These are phyloP conservation scores for Reinhardtius hippoglossoides DNA, from an alignment of 2,113 vertebrate genomes.

Conservation along the genomic window DNA sequence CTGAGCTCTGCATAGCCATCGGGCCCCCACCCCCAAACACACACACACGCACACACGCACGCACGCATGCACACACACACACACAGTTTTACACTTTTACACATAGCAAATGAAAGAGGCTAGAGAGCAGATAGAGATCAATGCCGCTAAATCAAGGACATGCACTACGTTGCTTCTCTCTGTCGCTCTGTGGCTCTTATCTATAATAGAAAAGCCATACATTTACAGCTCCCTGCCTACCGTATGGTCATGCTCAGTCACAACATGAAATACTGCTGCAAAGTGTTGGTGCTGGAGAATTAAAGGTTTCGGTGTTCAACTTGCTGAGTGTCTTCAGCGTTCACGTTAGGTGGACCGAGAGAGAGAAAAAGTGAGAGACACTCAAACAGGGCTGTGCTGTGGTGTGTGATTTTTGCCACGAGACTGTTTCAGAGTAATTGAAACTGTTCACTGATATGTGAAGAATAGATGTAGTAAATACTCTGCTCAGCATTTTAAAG, in stretches of 20 bases:
- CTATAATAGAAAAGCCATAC: conserved; percentile 82
- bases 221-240: conserved; percentile 70
- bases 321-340: conserved; percentile 27
- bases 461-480: conserved; percentile 15
- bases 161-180: conserved; percentile 73
- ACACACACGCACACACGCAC: conserved; percentile 18
- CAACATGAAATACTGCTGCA: conserved; percentile 69
- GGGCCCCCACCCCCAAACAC: conserved; percentile 41
- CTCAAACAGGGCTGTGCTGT: neutral
- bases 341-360: neutral
- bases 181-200: conserved; percentile 78
- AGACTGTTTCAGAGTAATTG: conserved; percentile 19
- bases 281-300: conserved; percentile 27
- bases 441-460: conserved; percentile 15
- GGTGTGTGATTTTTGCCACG: conserved; percentile 8
- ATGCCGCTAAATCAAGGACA: conserved; percentile 81
- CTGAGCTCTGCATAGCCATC: conserved; percentile 74
- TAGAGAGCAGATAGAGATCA: conserved; percentile 73
- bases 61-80: conserved; percentile 27
- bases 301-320: conserved; percentile 38
- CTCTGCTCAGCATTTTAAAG: conserved; percentile 12
- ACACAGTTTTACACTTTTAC: conserved; percentile 46
- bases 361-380: neutral
- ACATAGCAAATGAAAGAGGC: conserved; percentile 72
- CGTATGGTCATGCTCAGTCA: conserved; percentile 72